A percentile compares a stretch with the other conserved stretches of the same genome.
These are phyloP conservation scores for Tenthredo amoena DNA, from an alignment of 2,888 invertebrate genomes.

Conservation along the genomic window DNA sequence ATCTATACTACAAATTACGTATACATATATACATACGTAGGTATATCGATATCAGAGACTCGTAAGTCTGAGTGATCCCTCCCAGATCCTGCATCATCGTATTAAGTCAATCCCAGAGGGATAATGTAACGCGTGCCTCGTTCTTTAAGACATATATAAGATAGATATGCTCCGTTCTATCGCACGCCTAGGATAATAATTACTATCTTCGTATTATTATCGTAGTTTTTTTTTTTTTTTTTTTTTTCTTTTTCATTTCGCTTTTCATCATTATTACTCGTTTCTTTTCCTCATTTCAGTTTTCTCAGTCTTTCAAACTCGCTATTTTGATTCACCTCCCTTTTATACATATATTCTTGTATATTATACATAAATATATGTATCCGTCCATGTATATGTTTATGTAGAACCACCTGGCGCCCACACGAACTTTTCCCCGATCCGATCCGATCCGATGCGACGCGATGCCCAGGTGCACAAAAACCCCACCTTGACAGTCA, in stretches of 20 bases:
- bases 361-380: background rate
- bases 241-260: background rate
- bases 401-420: slow-evolving; percentile 43
- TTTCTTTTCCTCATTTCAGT: too few relatives aligned
- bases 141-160: background rate
- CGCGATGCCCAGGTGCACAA: slow-evolving; percentile 40
- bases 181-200: background rate
- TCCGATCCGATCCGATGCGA: background rate
- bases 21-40: background rate
- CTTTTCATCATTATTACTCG: too few relatives aligned
- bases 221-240: background rate
- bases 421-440: slow-evolving; percentile 32
- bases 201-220: background rate
- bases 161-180: background rate
- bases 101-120: background rate
- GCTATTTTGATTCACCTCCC: background rate
- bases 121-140: background rate
- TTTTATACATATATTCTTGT: background rate
- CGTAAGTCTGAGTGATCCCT: background rate
- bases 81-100: slow-evolving; percentile 15
- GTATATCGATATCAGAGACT: background rate
- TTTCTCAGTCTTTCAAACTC: too few relatives aligned
- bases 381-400: background rate
- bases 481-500: slow-evolving; percentile 12
- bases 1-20: background rate